Evolutionary conservation across 2,888 invertebrate species (phyloP).

Genomic region (Lutraria lutraria): DNA sequence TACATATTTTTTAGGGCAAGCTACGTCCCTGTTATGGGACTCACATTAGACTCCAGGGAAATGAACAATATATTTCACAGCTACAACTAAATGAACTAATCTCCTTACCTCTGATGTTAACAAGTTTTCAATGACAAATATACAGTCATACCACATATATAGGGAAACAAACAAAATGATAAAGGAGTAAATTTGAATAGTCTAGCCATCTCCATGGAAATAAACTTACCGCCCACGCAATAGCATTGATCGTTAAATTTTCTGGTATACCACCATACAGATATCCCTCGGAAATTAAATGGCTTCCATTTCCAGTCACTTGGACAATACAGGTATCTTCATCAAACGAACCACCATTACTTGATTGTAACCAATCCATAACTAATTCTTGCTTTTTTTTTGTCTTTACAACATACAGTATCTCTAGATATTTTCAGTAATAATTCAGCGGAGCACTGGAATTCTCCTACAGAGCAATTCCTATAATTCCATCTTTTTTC

Average conservation of each 20-base stretch:
- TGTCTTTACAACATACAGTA: not conserved
- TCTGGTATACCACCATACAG: slow-evolving; percentile 96
- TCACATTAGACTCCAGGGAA: no score
- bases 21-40: no score
- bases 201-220: not conserved
- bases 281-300: slow-evolving; percentile 58
- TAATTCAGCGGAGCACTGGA: not conserved
- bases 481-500: not conserved
- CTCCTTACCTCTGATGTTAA: not conserved
- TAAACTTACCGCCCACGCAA: slow-evolving; percentile 90
- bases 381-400: not conserved
- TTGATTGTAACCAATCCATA: not conserved
- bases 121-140: not conserved
- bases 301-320: slow-evolving; percentile 38
- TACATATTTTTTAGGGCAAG: no score
- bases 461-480: not conserved
- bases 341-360: not conserved
- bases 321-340: slow-evolving; percentile 42
- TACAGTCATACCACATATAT: not conserved
- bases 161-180: not conserved
- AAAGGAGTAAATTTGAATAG: not conserved
- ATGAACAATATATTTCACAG: no score
- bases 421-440: not conserved
- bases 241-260: slow-evolving; percentile 93
- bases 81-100: no score